Conservation (phyloP, 2,113 vertebrate genomes). For the Sturnus vulgaris region DNA sequence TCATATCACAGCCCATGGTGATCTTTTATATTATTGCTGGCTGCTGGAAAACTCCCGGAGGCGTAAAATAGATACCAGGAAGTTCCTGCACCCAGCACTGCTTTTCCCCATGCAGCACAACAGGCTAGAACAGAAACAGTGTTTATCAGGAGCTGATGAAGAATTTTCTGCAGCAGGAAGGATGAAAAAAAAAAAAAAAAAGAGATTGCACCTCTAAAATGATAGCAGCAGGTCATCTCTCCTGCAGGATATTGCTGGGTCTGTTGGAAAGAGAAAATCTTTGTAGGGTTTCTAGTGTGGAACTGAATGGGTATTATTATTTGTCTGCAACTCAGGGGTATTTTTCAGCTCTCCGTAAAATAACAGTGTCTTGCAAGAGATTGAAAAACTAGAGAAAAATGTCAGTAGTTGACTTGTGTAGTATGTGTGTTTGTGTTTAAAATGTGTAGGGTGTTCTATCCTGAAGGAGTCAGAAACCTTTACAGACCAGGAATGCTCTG, state of each 20-base stretch:
- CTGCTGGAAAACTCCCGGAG: constrained; percentile 50
- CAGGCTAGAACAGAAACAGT: constrained; percentile 11
- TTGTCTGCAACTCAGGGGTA: not conserved
- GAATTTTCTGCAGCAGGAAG: constrained; percentile 39
- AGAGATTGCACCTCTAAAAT: constrained; percentile 8
- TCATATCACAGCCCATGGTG: constrained; percentile 29
- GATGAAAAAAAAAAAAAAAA: not conserved
- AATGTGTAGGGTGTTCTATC: not conserved
- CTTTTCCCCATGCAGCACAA: not conserved
- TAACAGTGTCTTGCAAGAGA: constrained; percentile 18
- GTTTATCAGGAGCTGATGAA: constrained; percentile 15
- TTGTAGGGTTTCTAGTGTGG: not conserved
- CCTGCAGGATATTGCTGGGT: constrained; percentile 4
- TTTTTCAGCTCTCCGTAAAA: constrained; percentile 40
- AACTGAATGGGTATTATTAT: constrained; percentile 30
- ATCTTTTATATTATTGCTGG: constrained; percentile 47
- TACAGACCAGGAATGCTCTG: not conserved
- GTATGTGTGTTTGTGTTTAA: not conserved
- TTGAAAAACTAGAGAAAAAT: not conserved
- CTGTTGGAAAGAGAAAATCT: constrained; percentile 20
- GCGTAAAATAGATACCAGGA: constrained; percentile 46
- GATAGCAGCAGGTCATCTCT: constrained; percentile 32
- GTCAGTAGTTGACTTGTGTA: not conserved
- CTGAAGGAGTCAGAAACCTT: not conserved
- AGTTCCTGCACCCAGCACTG: constrained; percentile 18